phyloP scores from a whole-genome alignment of 2,797 vertebrate species.

The Fistularia commersonii region DNA sequence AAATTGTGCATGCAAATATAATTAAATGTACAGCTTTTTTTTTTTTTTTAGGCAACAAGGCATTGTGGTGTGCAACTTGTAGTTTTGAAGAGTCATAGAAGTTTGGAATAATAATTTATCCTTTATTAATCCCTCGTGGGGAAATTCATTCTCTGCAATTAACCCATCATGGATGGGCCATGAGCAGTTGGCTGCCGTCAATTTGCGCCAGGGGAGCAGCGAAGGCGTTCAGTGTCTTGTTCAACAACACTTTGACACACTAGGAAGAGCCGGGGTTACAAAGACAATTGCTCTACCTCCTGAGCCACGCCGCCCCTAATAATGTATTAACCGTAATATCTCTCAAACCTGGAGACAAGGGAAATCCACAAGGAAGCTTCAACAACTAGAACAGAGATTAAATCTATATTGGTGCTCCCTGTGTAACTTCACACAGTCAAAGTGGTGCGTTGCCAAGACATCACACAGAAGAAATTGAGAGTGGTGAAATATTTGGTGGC shows the following conservation, averaged over 20 bases:
- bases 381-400: conserved; percentile 35
- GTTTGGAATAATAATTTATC: conserved; percentile 24
- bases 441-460: conserved; percentile 31
- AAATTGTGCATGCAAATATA: conserved; percentile 12
- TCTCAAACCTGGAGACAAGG: conserved; percentile 25
- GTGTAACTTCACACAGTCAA: conserved; percentile 35
- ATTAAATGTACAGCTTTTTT: conserved; percentile 13
- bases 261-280: too few relatives aligned
- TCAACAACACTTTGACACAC: too few relatives aligned
- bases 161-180: too few relatives aligned
- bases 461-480: conserved; percentile 27
- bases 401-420: conserved; percentile 30
- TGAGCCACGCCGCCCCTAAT: conserved; percentile 3
- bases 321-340: conserved; percentile 30
- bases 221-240: too few relatives aligned
- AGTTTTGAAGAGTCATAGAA: conserved; percentile 21
- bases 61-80: background rate
- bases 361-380: conserved; percentile 22
- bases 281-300: too few relatives aligned
- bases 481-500: conserved; percentile 35
- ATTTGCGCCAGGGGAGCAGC: too few relatives aligned
- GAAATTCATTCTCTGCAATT: too few relatives aligned
- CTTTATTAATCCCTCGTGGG: too few relatives aligned
- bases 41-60: conserved; percentile 13
- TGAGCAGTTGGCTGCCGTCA: too few relatives aligned